phyloP scores from a whole-genome alignment of 2,113 vertebrate genomes.

The Variabilichromis moorii region DNA sequence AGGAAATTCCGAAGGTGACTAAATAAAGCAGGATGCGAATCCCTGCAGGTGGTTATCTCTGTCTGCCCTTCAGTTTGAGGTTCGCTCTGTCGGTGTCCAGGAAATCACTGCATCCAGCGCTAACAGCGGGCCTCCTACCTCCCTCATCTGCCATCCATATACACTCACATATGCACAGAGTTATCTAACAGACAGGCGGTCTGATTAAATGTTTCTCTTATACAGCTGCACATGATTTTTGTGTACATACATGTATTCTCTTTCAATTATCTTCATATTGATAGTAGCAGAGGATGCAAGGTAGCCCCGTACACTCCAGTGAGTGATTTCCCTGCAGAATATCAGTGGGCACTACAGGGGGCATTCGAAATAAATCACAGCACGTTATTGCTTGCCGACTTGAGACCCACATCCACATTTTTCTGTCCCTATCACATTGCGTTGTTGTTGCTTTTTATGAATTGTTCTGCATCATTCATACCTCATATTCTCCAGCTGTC shows the following conservation, averaged over 20 bases:
- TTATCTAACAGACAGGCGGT: background rate
- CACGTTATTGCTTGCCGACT: conserved; percentile 26
- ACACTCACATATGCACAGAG: background rate
- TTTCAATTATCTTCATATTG: conserved; percentile 29
- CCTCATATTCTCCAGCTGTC: conserved; percentile 24
- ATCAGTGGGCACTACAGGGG: conserved; percentile 23
- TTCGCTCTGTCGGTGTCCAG: conserved; percentile 14
- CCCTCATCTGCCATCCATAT: background rate
- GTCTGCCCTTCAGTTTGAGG: conserved; percentile 53
- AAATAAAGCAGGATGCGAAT: conserved; percentile 41
- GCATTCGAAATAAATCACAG: conserved; percentile 42
- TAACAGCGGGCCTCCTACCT: conserved; percentile 32
- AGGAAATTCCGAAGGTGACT: conserved; percentile 55
- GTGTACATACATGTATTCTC: background rate
- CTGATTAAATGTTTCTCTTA: background rate
- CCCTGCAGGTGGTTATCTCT: conserved; percentile 52
- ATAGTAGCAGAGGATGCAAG: background rate
- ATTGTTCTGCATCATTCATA: conserved; percentile 31
- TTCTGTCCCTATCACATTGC: conserved; percentile 26
- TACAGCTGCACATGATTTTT: background rate
- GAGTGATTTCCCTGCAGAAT: conserved; percentile 33
- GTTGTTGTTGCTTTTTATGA: conserved; percentile 38
- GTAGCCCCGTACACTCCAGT: background rate
- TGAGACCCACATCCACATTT: conserved; percentile 12
- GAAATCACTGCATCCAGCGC: conserved; percentile 35